Percentiles rank a stretch among this genome's conserved stretches.
Evolutionary conservation across 2,113 vertebrate genomes (phyloP).

Genomic region (Barnardius zonarius): DNA sequence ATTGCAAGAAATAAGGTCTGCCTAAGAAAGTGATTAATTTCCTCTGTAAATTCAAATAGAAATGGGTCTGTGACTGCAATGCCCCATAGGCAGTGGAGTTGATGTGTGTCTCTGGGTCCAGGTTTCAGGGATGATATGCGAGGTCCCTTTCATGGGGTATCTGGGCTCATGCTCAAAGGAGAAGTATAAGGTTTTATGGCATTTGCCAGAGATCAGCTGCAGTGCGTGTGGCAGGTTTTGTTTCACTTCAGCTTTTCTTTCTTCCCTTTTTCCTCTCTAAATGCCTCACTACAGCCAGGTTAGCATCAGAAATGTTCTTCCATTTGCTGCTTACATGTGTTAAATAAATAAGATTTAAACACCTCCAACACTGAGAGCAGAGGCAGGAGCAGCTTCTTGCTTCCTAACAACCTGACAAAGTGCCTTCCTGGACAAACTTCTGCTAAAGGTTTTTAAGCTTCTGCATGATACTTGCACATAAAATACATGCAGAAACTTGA

Average conservation of each 20-base stretch:
- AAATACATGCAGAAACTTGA: background rate
- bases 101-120: background rate
- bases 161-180: background rate
- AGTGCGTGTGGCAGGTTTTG: background rate
- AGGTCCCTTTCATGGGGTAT: background rate
- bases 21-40: background rate
- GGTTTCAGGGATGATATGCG: rapidly evolving
- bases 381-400: background rate
- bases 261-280: background rate
- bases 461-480: background rate
- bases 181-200: background rate
- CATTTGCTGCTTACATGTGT: background rate
- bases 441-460: background rate
- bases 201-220: background rate
- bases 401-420: background rate
- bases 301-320: background rate
- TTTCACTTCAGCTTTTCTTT: background rate
- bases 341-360: background rate
- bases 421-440: background rate
- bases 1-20: background rate
- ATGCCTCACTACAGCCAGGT: background rate
- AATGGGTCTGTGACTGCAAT: background rate
- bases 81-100: background rate
- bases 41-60: background rate
- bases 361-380: background rate